Percentiles rank a stretch among this genome's conserved stretches.
Evolutionary conservation across 2,113 vertebrate species (phyloP).

Genomic region (Actenoides lindsayi): DNA sequence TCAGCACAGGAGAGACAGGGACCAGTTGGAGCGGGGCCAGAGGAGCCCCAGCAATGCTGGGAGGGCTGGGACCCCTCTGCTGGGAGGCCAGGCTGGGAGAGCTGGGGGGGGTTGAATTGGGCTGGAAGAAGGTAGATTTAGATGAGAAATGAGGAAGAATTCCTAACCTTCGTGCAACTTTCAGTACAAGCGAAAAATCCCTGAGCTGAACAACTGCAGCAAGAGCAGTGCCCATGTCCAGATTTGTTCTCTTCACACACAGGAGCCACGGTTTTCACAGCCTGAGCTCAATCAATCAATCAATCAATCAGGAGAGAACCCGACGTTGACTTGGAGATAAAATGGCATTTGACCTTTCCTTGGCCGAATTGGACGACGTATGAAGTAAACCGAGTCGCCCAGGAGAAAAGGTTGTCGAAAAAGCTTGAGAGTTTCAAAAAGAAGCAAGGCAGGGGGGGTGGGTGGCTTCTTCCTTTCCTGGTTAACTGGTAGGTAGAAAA

Average conservation of each 20-base stretch:
- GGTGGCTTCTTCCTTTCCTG: constrained; percentile 14
- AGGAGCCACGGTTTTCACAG: too few relatives aligned
- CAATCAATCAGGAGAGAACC: neutral
- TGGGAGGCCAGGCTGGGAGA: too few relatives aligned
- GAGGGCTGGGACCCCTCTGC: neutral
- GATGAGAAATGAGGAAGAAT: too few relatives aligned
- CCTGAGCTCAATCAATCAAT: too few relatives aligned
- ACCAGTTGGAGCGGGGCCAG: too few relatives aligned
- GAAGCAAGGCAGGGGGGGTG: neutral
- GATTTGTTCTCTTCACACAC: too few relatives aligned
- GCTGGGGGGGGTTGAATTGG: too few relatives aligned
- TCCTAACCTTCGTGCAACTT: too few relatives aligned
- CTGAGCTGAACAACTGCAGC: neutral
- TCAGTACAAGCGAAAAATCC: neutral
- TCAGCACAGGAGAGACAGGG: neutral
- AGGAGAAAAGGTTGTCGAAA: neutral
- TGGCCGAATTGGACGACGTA: neutral
- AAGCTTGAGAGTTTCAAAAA: neutral
- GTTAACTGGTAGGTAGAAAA: neutral
- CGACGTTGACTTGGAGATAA: neutral
- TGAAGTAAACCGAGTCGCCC: neutral
- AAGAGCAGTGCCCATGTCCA: neutral
- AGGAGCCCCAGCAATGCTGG: too few relatives aligned
- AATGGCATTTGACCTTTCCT: neutral
- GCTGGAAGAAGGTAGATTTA: too few relatives aligned